These are phyloP conservation scores for Zapornia atra DNA, from an alignment of 2,113 vertebrate species.

Conservation along the genomic window DNA sequence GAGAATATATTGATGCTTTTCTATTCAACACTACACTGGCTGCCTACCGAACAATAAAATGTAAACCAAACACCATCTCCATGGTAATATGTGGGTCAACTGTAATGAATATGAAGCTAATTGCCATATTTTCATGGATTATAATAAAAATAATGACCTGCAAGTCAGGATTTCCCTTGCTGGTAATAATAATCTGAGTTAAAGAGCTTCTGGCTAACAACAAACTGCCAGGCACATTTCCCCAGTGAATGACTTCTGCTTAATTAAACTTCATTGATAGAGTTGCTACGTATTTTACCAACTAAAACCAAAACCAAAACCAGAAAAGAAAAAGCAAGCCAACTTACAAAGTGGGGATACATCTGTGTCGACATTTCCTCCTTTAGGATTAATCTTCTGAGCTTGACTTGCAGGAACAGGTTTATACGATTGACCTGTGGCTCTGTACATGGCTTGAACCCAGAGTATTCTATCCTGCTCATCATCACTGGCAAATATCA, in stretches of 20 bases:
- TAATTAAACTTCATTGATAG: slow-evolving; percentile 36
- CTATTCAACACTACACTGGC: background rate
- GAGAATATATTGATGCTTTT: background rate
- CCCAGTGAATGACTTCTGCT: slow-evolving; percentile 1
- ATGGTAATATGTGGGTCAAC: slow-evolving; percentile 41
- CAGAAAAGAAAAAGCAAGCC: background rate
- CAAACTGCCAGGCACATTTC: background rate
- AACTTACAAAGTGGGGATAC: slow-evolving; percentile 86
- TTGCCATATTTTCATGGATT: slow-evolving; percentile 33
- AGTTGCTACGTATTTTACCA: background rate
- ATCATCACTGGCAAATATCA: slow-evolving; percentile 92
- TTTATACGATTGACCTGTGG: slow-evolving; percentile 96
- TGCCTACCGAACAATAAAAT: slow-evolving; percentile 4
- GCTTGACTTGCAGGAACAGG: slow-evolving; percentile 84
- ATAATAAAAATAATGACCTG: slow-evolving; percentile 58
- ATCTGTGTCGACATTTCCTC: slow-evolving; percentile 77
- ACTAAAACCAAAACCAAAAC: background rate
- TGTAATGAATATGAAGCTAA: slow-evolving; percentile 39
- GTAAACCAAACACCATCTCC: slow-evolving; percentile 13
- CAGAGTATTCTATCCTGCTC: slow-evolving; percentile 92
- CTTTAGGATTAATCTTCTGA: slow-evolving; percentile 86
- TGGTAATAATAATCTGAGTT: slow-evolving; percentile 11
- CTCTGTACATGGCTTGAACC: slow-evolving; percentile 97
- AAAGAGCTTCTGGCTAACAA: slow-evolving; percentile 33
- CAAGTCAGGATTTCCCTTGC: slow-evolving; percentile 35